Conservation (phyloP, 2,888 invertebrate species). For the Eurytoma adleriae region DNA sequence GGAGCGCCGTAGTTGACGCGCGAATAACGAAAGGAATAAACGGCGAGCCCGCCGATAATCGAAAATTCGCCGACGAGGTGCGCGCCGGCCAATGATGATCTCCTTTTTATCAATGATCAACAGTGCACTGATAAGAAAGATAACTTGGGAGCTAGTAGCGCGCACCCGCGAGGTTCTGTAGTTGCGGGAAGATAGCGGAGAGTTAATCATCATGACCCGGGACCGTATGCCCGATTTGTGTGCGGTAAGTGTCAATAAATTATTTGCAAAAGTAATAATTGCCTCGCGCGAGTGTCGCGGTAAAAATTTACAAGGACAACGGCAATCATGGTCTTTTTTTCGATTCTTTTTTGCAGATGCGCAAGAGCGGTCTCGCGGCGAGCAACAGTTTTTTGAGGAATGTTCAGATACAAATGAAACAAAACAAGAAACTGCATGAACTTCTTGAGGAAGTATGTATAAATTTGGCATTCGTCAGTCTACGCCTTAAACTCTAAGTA, state of each 20-base stretch:
- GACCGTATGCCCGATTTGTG: constrained; percentile 72
- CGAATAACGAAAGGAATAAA: constrained; percentile 9
- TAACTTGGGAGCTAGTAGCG: constrained; percentile 60
- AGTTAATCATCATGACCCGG: constrained; percentile 68
- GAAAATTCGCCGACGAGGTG: not conserved
- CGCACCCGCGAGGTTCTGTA: constrained; percentile 34
- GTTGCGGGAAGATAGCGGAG: constrained; percentile 49
- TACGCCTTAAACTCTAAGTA: not conserved
- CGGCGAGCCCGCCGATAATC: constrained; percentile 14
- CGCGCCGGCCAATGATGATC: constrained; percentile 41
- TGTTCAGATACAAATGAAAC: constrained; percentile 66
- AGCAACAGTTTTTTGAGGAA: constrained; percentile 66
- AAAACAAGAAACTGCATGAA: constrained; percentile 68
- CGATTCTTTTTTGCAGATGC: constrained; percentile 30
- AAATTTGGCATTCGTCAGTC: not conserved
- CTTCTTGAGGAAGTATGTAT: constrained; percentile 71
- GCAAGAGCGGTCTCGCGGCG: constrained; percentile 32
- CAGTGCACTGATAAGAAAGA: constrained; percentile 70
- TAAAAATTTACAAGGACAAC: not conserved
- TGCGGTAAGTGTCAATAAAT: constrained; percentile 67
- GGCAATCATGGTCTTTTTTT: not conserved
- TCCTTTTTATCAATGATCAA: constrained; percentile 60
- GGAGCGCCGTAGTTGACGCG: constrained; percentile 10
- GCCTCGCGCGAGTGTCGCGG: not conserved
- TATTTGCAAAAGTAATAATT: not conserved